Percentiles rank a stretch among this genome's conserved stretches.
phyloP scores from a whole-genome alignment of 1,140 invertebrate genomes.

The Calephelis nemesis region DNA sequence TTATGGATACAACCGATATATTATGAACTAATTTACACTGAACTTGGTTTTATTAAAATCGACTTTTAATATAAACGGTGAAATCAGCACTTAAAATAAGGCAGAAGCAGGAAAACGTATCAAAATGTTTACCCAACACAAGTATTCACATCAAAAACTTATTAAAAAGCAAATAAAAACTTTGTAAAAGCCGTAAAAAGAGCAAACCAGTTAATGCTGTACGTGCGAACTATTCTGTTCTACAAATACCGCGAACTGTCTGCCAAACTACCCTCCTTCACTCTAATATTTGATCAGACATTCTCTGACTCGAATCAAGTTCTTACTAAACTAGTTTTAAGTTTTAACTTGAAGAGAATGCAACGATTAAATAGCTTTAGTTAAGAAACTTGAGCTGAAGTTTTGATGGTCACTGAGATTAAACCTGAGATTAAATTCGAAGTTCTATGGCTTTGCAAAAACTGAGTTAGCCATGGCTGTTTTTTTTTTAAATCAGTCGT shows the following conservation, averaged over 20 bases:
- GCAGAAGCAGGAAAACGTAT: too few species aligned
- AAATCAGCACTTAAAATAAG: too few species aligned
- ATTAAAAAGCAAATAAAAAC: slow-evolving; percentile 18
- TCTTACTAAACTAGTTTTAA: slow-evolving; percentile 17
- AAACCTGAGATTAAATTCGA: neutral
- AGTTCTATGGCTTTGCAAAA: too few species aligned
- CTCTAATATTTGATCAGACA: slow-evolving; percentile 30
- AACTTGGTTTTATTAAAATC: too few species aligned
- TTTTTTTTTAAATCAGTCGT: too few species aligned
- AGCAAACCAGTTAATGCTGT: slow-evolving; percentile 32
- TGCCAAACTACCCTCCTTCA: slow-evolving; percentile 30
- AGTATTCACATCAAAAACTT: too few species aligned
- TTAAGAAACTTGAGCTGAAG: neutral
- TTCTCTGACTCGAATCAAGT: slow-evolving; percentile 15
- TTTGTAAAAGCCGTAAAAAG: slow-evolving; percentile 26
- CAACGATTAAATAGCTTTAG: slow-evolving; percentile 14
- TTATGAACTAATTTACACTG: too few species aligned
- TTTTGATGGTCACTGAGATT: slow-evolving; percentile 4
- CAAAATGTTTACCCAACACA: too few species aligned
- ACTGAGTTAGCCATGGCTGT: too few species aligned
- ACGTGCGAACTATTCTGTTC: slow-evolving; percentile 38
- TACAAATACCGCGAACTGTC: slow-evolving; percentile 37
- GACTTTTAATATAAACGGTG: too few species aligned
- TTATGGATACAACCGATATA: too few species aligned
- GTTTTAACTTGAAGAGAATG: neutral